Evolutionary conservation across 2,888 invertebrate genomes (phyloP).

Genomic region (Ophioninae sp.): DNA sequence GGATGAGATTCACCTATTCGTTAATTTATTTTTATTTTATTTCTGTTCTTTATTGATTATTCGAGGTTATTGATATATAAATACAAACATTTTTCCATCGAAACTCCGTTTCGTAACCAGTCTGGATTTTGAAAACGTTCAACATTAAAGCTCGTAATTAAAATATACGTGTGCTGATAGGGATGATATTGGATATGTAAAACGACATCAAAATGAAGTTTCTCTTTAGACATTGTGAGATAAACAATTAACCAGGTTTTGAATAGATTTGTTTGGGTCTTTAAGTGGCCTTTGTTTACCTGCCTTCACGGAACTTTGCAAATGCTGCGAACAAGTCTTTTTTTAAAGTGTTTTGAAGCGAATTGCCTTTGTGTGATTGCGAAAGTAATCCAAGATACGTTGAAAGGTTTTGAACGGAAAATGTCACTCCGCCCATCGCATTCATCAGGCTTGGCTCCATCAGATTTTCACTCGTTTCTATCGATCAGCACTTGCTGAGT

Average conservation of each 20-base stretch:
- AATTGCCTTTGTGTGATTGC: no score
- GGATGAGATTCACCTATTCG: no score
- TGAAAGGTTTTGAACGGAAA: no score
- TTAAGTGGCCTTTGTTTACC: no score
- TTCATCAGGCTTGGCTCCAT: no score
- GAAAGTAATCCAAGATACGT: no score
- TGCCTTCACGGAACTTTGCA: no score
- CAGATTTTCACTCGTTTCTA: no score
- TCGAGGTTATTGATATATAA: background rate
- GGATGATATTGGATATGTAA: background rate
- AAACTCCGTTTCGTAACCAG: background rate
- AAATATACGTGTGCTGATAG: background rate
- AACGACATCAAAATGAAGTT: background rate
- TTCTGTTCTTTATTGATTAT: background rate
- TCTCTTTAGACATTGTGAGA: background rate
- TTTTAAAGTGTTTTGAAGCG: no score
- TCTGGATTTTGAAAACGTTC: background rate
- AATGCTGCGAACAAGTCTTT: no score
- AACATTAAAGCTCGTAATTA: background rate
- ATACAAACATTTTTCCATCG: background rate
- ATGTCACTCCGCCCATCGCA: no score
- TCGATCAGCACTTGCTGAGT: no score
- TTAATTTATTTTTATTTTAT: background rate
- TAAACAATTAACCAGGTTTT: background rate
- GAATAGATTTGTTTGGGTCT: background rate